phyloP scores from a whole-genome alignment of 2,113 vertebrate genomes.

The Desmodus rotundus region DNA sequence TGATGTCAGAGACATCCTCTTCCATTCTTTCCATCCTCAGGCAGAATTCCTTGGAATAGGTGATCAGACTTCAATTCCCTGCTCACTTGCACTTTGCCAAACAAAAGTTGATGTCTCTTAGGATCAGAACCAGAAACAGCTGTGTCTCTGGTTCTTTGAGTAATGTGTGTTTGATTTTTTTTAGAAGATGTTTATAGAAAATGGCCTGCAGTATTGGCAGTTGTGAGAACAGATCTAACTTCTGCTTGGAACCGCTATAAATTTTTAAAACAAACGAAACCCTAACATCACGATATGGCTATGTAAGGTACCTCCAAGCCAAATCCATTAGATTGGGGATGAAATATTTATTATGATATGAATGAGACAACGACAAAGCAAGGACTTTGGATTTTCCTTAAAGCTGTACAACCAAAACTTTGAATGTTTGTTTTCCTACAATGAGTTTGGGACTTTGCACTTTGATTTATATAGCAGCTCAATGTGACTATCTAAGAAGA shows the following conservation, averaged over 20 bases:
- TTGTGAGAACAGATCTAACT: slow-evolving; percentile 72
- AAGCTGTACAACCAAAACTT: slow-evolving; percentile 56
- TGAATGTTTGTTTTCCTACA: slow-evolving; percentile 12
- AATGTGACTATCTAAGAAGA: background rate
- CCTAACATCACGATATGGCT: slow-evolving; percentile 70
- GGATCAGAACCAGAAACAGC: slow-evolving; percentile 64
- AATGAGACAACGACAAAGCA: slow-evolving; percentile 65
- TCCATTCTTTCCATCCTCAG: slow-evolving; percentile 44
- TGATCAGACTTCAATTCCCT: slow-evolving; percentile 58
- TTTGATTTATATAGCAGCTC: background rate
- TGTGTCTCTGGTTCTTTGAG: slow-evolving; percentile 53
- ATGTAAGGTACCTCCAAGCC: slow-evolving; percentile 71
- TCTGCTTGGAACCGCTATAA: slow-evolving; percentile 73
- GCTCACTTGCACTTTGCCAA: slow-evolving; percentile 55
- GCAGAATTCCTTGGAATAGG: slow-evolving; percentile 53
- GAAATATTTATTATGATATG: slow-evolving; percentile 74
- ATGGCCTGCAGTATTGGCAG: slow-evolving; percentile 66
- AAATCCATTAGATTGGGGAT: slow-evolving; percentile 73
- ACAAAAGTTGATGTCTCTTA: slow-evolving; percentile 48
- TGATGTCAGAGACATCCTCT: slow-evolving; percentile 45
- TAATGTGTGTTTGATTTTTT: slow-evolving; percentile 61
- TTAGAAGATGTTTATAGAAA: slow-evolving; percentile 67
- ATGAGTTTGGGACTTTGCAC: slow-evolving; percentile 7
- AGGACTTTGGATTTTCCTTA: slow-evolving; percentile 62
- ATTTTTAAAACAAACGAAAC: slow-evolving; percentile 76